phyloP scores from a whole-genome alignment of 2,113 vertebrate species.

The Cyrtonyx montezumae region DNA sequence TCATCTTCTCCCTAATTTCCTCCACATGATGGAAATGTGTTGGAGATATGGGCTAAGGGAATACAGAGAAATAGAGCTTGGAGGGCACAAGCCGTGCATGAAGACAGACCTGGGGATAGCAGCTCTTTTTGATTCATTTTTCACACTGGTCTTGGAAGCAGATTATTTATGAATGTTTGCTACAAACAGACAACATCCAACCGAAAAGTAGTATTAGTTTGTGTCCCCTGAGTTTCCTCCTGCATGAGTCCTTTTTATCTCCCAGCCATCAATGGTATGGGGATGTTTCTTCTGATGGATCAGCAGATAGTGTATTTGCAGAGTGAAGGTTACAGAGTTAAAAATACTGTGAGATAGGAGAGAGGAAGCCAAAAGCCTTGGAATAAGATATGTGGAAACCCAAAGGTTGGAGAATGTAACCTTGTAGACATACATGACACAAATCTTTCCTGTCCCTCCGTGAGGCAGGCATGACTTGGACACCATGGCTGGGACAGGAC shows the following conservation, averaged over 20 bases:
- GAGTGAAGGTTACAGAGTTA: not conserved
- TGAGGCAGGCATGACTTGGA: not conserved
- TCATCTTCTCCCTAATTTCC: fast-evolving
- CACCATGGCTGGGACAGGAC: not conserved
- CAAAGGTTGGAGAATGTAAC: not conserved
- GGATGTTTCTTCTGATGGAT: not conserved
- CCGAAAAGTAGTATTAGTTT: not conserved
- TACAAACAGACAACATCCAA: not conserved
- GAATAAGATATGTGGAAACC: not conserved
- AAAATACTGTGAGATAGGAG: not conserved
- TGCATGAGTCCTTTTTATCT: not conserved
- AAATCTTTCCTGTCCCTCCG: not conserved
- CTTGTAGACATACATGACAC: not conserved
- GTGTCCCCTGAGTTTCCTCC: not conserved
- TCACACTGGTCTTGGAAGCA: not conserved
- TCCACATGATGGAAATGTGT: not conserved
- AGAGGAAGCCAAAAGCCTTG: not conserved
- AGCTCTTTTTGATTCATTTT: not conserved
- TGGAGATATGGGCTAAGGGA: not conserved
- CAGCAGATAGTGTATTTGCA: not conserved
- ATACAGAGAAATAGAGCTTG: not conserved
- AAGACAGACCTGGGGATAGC: not conserved
- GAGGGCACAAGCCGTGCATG: not conserved
- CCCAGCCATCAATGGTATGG: not conserved
- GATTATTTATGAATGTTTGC: not conserved